These are phyloP conservation scores for Chymomyza amoena DNA, from an alignment of 2,888 invertebrate genomes.

Conservation along the genomic window DNA sequence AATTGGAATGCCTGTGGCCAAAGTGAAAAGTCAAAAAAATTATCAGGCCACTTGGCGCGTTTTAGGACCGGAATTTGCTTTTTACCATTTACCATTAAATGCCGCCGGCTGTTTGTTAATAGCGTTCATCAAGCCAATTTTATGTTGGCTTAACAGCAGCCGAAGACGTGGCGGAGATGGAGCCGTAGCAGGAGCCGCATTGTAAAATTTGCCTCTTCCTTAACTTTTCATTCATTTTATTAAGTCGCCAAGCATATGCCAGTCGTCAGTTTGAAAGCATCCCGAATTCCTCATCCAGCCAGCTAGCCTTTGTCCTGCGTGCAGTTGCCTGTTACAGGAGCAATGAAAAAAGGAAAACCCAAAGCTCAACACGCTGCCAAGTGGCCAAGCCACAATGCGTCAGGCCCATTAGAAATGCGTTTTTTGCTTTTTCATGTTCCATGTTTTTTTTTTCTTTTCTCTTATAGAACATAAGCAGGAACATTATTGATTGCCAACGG, in stretches of 20 bases:
- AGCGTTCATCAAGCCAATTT: constrained; percentile 41
- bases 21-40: constrained; percentile 8
- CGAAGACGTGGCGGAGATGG: too few relatives aligned
- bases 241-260: constrained; percentile 21
- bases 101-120: constrained; percentile 49
- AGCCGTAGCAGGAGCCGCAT: not conserved
- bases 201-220: constrained; percentile 50
- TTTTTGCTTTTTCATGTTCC: not conserved
- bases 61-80: not conserved
- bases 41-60: constrained; percentile 4
- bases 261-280: constrained; percentile 1
- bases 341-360: constrained; percentile 7
- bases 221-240: constrained; percentile 35
- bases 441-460: not conserved
- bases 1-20: constrained; percentile 62
- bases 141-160: constrained; percentile 43
- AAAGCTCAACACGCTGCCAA: constrained; percentile 4
- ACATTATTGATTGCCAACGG: constrained; percentile 11
- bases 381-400: not conserved
- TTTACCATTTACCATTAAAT: constrained; percentile 7
- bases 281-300: too few relatives aligned
- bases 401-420: not conserved
- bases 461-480: constrained; percentile 10
- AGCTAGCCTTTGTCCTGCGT: not conserved
- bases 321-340: constrained; percentile 21